Evolutionary conservation across 2,113 vertebrate species (phyloP).

Genomic region (Cervus canadensis): DNA sequence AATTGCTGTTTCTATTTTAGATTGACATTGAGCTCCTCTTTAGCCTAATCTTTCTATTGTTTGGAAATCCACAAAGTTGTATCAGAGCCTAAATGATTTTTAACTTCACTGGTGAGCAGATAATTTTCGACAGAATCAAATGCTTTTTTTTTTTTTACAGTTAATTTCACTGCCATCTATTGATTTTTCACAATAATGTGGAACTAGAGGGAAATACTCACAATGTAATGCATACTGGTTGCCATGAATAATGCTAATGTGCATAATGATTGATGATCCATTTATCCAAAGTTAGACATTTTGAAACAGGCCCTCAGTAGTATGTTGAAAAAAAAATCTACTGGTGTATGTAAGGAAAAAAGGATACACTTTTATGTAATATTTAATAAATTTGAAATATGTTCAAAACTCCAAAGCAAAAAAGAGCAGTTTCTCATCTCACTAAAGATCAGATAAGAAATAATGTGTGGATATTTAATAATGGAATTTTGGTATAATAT

Average conservation of each 20-base stretch:
- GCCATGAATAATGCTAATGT: neutral
- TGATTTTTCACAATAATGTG: conserved; percentile 22
- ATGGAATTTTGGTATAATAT: neutral
- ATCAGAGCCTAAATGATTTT: neutral
- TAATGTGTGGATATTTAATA: neutral
- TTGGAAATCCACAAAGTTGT: neutral
- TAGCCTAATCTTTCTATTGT: neutral
- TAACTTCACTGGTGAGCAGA: conserved; percentile 30
- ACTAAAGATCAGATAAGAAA: neutral
- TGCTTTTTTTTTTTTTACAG: neutral
- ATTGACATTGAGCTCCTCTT: neutral
- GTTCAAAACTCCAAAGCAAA: neutral
- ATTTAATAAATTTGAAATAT: neutral
- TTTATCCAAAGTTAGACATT: neutral
- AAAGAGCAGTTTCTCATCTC: neutral
- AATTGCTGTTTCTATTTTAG: neutral
- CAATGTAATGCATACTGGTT: neutral
- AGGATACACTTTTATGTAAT: neutral
- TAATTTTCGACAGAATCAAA: conserved; percentile 34
- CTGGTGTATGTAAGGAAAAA: neutral
- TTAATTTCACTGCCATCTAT: conserved; percentile 32
- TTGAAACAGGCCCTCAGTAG: neutral
- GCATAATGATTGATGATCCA: neutral
- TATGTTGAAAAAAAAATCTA: neutral
- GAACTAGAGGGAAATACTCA: conserved; percentile 13